Evolutionary conservation across 2,888 invertebrate genomes (phyloP), one percentile per base, ranked within the genome.

Genomic region (Rotaria magnacalcarata): DNA sequence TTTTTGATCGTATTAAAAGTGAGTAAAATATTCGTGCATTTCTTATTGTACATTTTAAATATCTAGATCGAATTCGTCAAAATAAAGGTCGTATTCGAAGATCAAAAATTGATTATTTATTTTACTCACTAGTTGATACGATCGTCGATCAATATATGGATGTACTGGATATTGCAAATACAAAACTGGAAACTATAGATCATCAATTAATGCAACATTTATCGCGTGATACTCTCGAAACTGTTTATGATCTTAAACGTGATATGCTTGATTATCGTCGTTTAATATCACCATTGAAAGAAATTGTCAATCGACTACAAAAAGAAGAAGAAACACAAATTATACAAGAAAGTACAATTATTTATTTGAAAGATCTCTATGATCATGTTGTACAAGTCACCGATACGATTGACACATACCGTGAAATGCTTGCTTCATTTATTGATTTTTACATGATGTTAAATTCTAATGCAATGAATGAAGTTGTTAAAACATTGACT

Each of bases 261-360:
- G 67, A 67, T 14, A 67, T 67, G 67, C 67, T 67, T 34, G 27
- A 34, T 67, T 67, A 27, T 14, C 67, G 67, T 67, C 14, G 67
- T 27, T 67, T 27, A 34, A 67, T 34, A 10, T 11, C 14, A 16
- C 67, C 67, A 67, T 67, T 67, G 6, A 67, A 67, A 67, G 67
- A 67, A 67, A 67, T 67, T 16, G 34, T 67, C 11, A 67, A 34
- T 67, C 27, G 34, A 34, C 16, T 67, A 27, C 67, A 67, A 34
- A 67, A 67, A 67, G 67, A 67, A 67, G 67, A 67, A 67, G 67
- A 67, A 67, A 67, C 67, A 67, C 67, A 67, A 27, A 67, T 67
- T 16, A 67, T 67, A 14, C 67, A 67, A 34, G 67, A 67, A 16
- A 34, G 67, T 34, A 67, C 67, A 14, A 67, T 67, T 5, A 67